A percentile compares a stretch with the other conserved stretches of the same genome.
Evolutionary conservation across 2,797 vertebrate genomes (phyloP).

Genomic region (Trachurus trachurus): DNA sequence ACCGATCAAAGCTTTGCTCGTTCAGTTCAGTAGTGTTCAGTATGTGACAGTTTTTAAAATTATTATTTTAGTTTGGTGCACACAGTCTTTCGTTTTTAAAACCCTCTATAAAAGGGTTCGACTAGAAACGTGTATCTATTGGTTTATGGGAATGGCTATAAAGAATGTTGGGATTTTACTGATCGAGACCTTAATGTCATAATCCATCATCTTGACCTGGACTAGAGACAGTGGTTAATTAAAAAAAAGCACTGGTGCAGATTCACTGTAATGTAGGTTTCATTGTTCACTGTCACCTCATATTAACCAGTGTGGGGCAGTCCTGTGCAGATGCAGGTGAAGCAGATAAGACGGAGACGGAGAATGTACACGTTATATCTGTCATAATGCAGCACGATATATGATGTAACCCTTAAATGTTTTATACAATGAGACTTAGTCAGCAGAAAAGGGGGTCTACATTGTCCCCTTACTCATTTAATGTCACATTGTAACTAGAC

Average conservation of each 20-base stretch:
- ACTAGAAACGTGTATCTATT: no score
- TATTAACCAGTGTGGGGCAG: background rate
- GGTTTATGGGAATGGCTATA: background rate
- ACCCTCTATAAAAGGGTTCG: background rate
- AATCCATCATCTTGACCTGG: background rate
- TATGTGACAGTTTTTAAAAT: no score
- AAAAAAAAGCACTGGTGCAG: background rate
- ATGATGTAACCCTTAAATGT: background rate
- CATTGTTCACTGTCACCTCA: background rate
- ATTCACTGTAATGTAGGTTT: background rate
- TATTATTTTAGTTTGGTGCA: no score
- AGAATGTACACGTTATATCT: background rate
- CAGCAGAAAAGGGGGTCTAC: no score
- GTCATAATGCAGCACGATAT: background rate
- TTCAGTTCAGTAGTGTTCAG: background rate
- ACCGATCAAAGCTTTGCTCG: background rate
- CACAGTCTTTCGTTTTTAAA: no score
- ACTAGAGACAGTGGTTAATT: background rate
- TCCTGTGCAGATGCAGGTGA: background rate
- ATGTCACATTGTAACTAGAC: no score
- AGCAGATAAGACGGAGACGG: no score
- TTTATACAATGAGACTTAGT: background rate
- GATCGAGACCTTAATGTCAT: background rate
- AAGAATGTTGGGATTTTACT: no score
- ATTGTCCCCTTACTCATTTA: no score